Conservation (phyloP, 2,113 vertebrate genomes). For the Isichthys henryi region DNA sequence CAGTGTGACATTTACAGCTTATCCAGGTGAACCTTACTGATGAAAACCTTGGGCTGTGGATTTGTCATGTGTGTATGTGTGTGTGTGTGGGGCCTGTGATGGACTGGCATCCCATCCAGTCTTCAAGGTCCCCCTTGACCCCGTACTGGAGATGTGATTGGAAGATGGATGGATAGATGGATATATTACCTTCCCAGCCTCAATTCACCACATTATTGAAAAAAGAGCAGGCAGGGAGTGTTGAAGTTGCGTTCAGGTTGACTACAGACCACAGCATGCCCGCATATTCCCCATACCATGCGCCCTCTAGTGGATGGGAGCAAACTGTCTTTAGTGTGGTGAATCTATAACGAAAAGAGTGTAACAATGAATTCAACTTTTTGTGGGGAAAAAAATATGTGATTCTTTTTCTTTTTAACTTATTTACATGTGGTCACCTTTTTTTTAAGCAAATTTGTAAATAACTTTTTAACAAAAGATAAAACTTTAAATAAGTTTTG, state of each 20-base stretch:
- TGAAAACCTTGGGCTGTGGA: neutral
- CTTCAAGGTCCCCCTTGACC: neutral
- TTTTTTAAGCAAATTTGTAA: neutral
- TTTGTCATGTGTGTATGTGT: neutral
- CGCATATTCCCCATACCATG: neutral
- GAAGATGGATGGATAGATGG: neutral
- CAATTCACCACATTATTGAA: neutral
- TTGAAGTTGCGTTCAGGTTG: neutral
- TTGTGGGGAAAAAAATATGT: neutral
- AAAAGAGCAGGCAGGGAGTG: neutral
- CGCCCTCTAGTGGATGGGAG: neutral
- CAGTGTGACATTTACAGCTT: conserved; percentile 9
- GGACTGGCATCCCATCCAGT: neutral
- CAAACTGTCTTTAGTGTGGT: neutral
- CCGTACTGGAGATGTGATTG: neutral
- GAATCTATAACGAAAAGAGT: neutral
- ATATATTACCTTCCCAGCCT: neutral
- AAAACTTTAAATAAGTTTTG: neutral
- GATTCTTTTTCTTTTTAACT: neutral
- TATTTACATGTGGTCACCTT: neutral
- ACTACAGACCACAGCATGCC: neutral
- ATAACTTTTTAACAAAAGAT: neutral
- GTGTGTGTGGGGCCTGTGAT: neutral
- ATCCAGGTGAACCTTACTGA: neutral
- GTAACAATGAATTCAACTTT: neutral